Evolutionary conservation across 2,888 invertebrate genomes (phyloP).

Genomic region (Eledone cirrhosa): DNA sequence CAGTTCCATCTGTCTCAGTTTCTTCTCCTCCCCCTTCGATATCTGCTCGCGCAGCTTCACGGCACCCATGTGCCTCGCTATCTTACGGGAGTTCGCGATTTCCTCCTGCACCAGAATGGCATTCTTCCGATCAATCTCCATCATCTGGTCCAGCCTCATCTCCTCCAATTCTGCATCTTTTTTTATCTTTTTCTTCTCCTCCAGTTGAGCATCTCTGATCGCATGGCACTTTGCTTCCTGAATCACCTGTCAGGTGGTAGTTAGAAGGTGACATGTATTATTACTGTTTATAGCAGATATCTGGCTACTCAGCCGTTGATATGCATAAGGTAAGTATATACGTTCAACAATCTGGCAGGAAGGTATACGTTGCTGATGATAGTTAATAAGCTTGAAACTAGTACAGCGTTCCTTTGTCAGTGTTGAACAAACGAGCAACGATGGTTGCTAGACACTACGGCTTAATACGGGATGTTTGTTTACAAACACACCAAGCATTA

Average conservation of each 20-base stretch:
- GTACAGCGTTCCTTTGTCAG: no score
- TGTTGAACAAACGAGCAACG: no score
- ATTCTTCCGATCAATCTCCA: conserved; percentile 66
- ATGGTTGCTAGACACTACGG: no score
- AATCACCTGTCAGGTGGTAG: conserved; percentile 57
- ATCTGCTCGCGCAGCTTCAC: conserved; percentile 66
- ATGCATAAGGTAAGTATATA: no score
- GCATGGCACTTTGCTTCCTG: conserved; percentile 67
- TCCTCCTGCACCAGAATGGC: conserved; percentile 65
- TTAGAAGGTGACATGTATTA: neutral
- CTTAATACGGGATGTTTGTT: no score
- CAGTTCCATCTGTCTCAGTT: conserved; percentile 62
- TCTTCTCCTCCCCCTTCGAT: conserved; percentile 63
- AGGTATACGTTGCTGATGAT: no score
- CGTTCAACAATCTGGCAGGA: no score
- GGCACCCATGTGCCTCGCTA: conserved; percentile 64
- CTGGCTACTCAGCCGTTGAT: no score
- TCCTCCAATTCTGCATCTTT: conserved; percentile 64
- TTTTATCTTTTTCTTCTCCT: conserved; percentile 64
- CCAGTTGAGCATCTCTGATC: conserved; percentile 66
- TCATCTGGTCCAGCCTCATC: conserved; percentile 65
- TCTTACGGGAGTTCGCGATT: conserved; percentile 62
- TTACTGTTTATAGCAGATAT: no score
- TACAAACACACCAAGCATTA: no score
- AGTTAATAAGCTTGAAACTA: no score